Percentiles rank a stretch among this genome's conserved stretches.
Evolutionary conservation across 1,140 invertebrate species (phyloP).

Genomic region (Neelides sp.): DNA sequence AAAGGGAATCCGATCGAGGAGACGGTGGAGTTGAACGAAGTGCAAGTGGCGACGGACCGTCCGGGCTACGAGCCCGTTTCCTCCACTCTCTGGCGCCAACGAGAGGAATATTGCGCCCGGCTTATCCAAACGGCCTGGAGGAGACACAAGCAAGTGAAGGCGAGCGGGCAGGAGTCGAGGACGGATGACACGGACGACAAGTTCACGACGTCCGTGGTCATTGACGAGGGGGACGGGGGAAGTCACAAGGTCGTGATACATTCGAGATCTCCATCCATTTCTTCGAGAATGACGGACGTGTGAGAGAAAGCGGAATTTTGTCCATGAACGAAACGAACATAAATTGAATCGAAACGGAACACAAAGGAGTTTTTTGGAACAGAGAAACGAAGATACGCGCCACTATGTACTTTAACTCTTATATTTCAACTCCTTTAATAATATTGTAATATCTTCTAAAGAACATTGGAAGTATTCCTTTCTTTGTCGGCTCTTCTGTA

Average conservation of each 20-base stretch:
- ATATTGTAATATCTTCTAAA: too few relatives aligned
- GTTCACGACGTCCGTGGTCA: conserved; percentile 19
- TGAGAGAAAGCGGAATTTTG: too few relatives aligned
- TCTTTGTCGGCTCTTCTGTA: too few relatives aligned
- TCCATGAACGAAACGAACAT: too few relatives aligned
- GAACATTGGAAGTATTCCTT: too few relatives aligned
- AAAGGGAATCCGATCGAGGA: conserved; percentile 87
- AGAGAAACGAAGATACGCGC: too few relatives aligned
- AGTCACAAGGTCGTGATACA: conserved; percentile 58
- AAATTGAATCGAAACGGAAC: too few relatives aligned
- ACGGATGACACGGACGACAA: conserved; percentile 21
- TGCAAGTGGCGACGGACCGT: conserved; percentile 55
- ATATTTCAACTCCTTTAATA: too few relatives aligned
- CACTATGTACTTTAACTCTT: too few relatives aligned
- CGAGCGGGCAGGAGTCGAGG: conserved; percentile 28
- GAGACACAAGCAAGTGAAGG: conserved; percentile 58
- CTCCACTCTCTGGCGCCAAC: conserved; percentile 82
- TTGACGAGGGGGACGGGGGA: conserved; percentile 19
- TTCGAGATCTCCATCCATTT: conserved; percentile 65
- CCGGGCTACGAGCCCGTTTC: conserved; percentile 82
- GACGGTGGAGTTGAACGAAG: conserved; percentile 66
- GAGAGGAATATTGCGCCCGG: conserved; percentile 87
- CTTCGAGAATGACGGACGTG: conserved; percentile 64
- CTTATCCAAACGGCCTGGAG: conserved; percentile 90
- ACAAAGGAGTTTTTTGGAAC: too few relatives aligned